Evolutionary conservation across 1,140 invertebrate species (phyloP), one percentile per base, ranked within the genome.

Genomic region (Drosophila bocqueti): DNA sequence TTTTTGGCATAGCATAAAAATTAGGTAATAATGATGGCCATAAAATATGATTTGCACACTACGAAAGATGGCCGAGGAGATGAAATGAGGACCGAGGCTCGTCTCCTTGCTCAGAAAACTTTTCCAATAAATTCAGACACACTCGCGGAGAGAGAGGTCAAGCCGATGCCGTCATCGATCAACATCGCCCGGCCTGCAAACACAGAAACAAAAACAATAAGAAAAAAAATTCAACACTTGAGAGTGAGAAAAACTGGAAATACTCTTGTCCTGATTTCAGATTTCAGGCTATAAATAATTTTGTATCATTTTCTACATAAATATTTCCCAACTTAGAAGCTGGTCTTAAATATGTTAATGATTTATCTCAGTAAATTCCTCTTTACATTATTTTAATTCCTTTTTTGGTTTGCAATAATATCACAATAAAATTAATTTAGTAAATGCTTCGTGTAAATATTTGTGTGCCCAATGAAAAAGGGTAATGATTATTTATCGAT

Each of bases 11-110:
- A 74, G 83, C 82, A 90, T 85, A 90, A 90, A 90, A 90, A 90
- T 85, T 90, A 90, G 85, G 81, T 90, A 90, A 90, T 90, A 90
- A 90, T 90, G 85, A 90, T 82, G 79, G 81, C 76, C 85, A 90
- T 90, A 90, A 90, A 90, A 90, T 90, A 90, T 85, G 79, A 85
- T 90, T 90, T 83, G 72, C 63, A 57, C 63, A 45, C 60, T 43
- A 61, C 40, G 29, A 62, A 16, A 24, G 42, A 47, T 54, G 21
- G 31, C 24, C 9, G 2, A 31, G 16, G 16, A 34, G 58, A 15
- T 13, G 29, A 38, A 52, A 42, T 52, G 6, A 47, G 46, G 21
- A 26, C 21, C 21, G 8, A 50, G 16, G 62, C 45, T 21, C 8
- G 54, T 24, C 54, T 55, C 15, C 36, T 55, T 24, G 11, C 54